A percentile compares a stretch with the other conserved stretches of the same genome.
phyloP scores from a whole-genome alignment of 1,140 invertebrate species.

The Drosophila baimaii region DNA sequence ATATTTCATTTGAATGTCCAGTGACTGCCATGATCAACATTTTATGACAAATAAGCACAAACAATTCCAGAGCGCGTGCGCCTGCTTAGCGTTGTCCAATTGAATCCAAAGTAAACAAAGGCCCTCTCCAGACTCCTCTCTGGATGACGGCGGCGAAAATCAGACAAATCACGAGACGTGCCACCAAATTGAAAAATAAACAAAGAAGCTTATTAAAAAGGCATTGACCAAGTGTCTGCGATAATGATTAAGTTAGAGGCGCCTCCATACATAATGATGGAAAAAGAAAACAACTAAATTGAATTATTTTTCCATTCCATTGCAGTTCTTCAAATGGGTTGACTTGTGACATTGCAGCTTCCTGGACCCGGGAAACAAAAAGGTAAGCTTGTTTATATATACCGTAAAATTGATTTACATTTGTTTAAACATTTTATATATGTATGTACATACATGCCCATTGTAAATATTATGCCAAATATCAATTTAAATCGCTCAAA shows the following conservation, averaged over 20 bases:
- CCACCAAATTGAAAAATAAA: conserved; percentile 41
- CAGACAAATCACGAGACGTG: conserved; percentile 36
- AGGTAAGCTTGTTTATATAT: conserved; percentile 58
- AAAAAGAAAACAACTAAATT: neutral
- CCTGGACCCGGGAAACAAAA: conserved; percentile 84
- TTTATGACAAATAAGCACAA: conserved; percentile 50
- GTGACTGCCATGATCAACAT: conserved; percentile 44
- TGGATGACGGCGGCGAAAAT: conserved; percentile 27
- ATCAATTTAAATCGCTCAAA: conserved; percentile 6
- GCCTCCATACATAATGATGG: conserved; percentile 4
- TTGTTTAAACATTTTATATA: conserved; percentile 2
- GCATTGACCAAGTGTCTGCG: conserved; percentile 6
- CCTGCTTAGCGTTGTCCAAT: conserved; percentile 32
- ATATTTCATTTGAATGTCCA: conserved; percentile 51
- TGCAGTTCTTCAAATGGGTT: conserved; percentile 84
- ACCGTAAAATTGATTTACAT: neutral
- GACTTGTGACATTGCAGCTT: conserved; percentile 82
- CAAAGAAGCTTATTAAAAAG: conserved; percentile 30
- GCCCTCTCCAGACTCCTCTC: neutral
- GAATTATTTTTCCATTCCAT: conserved; percentile 8
- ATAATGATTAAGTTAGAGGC: conserved; percentile 13
- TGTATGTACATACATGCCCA: too few relatives aligned
- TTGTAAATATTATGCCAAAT: conserved; percentile 3
- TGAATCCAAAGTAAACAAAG: conserved; percentile 30
- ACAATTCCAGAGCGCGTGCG: conserved; percentile 42